Conservation (phyloP, 2,113 vertebrate genomes). For the Percina caprodes region DNA sequence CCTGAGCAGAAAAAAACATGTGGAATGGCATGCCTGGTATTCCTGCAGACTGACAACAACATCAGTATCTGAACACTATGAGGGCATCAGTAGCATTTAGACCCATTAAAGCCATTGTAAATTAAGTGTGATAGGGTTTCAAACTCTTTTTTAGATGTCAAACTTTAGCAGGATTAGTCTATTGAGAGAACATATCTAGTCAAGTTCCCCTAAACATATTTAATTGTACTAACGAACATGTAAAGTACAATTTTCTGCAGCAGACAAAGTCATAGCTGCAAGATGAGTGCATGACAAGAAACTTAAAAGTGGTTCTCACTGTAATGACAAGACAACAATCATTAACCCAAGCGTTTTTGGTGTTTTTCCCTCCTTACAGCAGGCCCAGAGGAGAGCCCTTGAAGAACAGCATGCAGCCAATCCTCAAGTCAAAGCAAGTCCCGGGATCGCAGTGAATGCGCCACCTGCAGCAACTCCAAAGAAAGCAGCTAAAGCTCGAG, state of each 20-base stretch:
- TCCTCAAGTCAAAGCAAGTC: slow-evolving; percentile 59
- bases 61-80: background rate
- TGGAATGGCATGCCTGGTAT: slow-evolving; percentile 64
- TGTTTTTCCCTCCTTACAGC: slow-evolving; percentile 58
- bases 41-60: slow-evolving; percentile 30
- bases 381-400: slow-evolving; percentile 70
- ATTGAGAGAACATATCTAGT: background rate
- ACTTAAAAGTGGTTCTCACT: background rate
- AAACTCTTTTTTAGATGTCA: background rate
- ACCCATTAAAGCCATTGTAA: background rate
- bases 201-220: background rate
- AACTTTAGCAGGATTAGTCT: background rate
- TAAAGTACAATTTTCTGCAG: background rate
- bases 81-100: background rate
- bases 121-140: background rate
- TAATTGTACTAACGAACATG: background rate
- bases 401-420: slow-evolving; percentile 71
- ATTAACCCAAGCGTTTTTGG: background rate
- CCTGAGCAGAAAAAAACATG: slow-evolving; percentile 61
- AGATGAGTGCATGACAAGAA: background rate
- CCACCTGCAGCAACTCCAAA: slow-evolving; percentile 57
- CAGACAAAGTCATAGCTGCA: too few species aligned
- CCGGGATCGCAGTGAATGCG: slow-evolving; percentile 58
- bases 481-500: slow-evolving; percentile 33
- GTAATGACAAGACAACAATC: background rate